phyloP scores from a whole-genome alignment of 2,888 invertebrate genomes.

The Trachelus troglodyta region DNA sequence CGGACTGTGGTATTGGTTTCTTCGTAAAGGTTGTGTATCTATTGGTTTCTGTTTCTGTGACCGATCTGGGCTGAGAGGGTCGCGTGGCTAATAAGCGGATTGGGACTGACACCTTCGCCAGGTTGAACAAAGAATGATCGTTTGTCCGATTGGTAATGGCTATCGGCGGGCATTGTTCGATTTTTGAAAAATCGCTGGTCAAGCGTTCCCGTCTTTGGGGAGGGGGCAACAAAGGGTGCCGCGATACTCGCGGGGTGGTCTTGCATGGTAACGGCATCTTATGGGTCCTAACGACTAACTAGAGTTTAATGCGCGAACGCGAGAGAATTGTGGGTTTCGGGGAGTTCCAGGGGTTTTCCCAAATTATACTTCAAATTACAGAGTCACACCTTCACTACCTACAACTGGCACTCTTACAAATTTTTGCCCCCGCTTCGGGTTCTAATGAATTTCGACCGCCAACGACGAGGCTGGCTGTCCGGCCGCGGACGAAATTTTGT shows the following conservation, averaged over 20 bases:
- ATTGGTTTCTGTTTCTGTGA: background rate
- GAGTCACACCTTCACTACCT: conserved; percentile 1
- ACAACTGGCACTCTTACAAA: background rate
- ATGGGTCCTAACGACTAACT: conserved; percentile 36
- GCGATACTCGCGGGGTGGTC: conserved; percentile 19
- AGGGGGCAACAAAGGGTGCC: conserved; percentile 31
- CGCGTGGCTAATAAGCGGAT: conserved; percentile 46
- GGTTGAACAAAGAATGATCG: conserved; percentile 48
- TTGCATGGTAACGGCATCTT: background rate
- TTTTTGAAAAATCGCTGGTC: conserved; percentile 45
- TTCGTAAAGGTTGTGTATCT: background rate
- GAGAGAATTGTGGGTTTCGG: conserved; percentile 42
- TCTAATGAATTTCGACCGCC: conserved; percentile 6
- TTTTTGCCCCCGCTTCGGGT: background rate
- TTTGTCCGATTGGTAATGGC: conserved; percentile 59
- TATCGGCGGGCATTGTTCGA: conserved; percentile 52
- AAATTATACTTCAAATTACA: conserved; percentile 6
- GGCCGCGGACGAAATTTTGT: background rate
- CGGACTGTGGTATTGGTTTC: background rate
- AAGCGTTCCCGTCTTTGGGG: conserved; percentile 18
- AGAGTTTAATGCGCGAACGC: conserved; percentile 49
- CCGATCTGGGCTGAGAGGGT: conserved; percentile 21
- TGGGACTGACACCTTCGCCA: conserved; percentile 16
- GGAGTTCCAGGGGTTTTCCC: conserved; percentile 6
- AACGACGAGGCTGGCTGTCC: background rate